A percentile compares a stretch with the other conserved stretches of the same genome.
These are phyloP conservation scores for Leucophenga varia DNA, from an alignment of 1,140 invertebrate species.

Conservation along the genomic window DNA sequence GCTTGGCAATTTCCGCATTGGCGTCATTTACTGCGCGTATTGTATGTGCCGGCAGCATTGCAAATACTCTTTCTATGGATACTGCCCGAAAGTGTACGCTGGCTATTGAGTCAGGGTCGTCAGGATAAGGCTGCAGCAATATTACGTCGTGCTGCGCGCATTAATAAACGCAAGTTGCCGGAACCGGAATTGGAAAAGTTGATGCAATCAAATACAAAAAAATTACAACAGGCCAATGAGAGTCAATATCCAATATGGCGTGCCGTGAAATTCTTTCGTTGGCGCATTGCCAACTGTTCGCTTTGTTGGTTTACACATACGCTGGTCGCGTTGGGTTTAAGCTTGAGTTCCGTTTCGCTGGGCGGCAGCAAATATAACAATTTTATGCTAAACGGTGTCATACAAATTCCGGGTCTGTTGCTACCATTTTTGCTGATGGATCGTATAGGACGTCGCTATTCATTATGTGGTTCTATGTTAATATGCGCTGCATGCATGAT, in stretches of 20 bases:
- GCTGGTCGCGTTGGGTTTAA: conserved; percentile 79
- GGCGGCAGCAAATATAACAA: conserved; percentile 71
- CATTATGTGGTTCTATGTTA: conserved; percentile 63
- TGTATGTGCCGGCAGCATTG: conserved; percentile 69
- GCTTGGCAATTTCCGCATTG: conserved; percentile 72
- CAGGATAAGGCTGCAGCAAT: conserved; percentile 63
- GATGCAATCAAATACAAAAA: conserved; percentile 26
- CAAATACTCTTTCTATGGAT: conserved; percentile 65
- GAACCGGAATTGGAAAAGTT: conserved; percentile 59
- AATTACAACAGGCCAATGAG: conserved; percentile 36
- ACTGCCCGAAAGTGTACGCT: conserved; percentile 68
- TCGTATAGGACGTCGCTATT: conserved; percentile 65
- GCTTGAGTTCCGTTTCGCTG: conserved; percentile 76
- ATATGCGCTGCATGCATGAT: conserved; percentile 61
- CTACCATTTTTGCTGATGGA: conserved; percentile 66
- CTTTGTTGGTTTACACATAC: conserved; percentile 71
- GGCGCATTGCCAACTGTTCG: conserved; percentile 64
- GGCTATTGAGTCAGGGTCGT: conserved; percentile 71
- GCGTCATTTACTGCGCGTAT: conserved; percentile 66
- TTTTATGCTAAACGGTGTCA: conserved; percentile 69
- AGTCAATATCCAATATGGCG: conserved; percentile 40
- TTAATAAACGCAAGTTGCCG: conserved; percentile 65
- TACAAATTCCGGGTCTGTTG: conserved; percentile 73
- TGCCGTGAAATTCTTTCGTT: conserved; percentile 34
- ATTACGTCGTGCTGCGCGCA: conserved; percentile 65